Evolutionary conservation across 2,888 invertebrate genomes (phyloP).

Genomic region (Autographa gamma): DNA sequence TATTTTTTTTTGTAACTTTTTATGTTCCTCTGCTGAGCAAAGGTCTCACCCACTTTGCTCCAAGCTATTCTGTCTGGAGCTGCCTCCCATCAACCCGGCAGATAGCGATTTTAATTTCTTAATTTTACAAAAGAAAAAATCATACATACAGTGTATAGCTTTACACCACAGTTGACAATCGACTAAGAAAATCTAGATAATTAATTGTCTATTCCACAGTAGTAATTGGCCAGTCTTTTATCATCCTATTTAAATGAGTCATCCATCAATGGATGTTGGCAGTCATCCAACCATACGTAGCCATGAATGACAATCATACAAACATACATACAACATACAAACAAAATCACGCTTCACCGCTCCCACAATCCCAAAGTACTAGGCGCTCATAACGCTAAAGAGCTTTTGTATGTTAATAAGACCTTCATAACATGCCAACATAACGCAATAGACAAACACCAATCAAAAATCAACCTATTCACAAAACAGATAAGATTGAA

Average conservation of each 20-base stretch:
- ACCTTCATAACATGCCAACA: constrained; percentile 63
- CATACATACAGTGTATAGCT: too few relatives aligned
- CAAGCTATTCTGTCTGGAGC: too few relatives aligned
- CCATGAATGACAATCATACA: constrained; percentile 7
- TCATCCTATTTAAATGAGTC: background rate
- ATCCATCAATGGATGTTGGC: constrained; percentile 3
- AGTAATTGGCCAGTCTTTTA: background rate
- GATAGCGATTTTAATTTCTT: too few relatives aligned
- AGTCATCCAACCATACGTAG: background rate
- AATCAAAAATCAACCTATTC: constrained; percentile 59
- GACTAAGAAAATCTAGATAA: background rate
- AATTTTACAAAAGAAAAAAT: too few relatives aligned
- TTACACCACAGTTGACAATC: too few relatives aligned
- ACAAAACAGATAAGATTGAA: constrained; percentile 50
- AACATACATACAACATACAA: too few relatives aligned
- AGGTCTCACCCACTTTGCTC: too few relatives aligned
- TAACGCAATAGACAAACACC: constrained; percentile 50
- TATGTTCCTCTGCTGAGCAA: too few relatives aligned
- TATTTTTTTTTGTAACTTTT: too few relatives aligned
- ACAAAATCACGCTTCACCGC: constrained; percentile 41
- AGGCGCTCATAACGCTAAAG: constrained; percentile 56
- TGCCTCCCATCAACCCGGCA: too few relatives aligned
- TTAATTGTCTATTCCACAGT: background rate
- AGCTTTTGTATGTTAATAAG: constrained; percentile 62
- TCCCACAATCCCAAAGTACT: constrained; percentile 50